Conservation (phyloP, 2,113 vertebrate genomes). For the Puffinus mauretanicus region DNA sequence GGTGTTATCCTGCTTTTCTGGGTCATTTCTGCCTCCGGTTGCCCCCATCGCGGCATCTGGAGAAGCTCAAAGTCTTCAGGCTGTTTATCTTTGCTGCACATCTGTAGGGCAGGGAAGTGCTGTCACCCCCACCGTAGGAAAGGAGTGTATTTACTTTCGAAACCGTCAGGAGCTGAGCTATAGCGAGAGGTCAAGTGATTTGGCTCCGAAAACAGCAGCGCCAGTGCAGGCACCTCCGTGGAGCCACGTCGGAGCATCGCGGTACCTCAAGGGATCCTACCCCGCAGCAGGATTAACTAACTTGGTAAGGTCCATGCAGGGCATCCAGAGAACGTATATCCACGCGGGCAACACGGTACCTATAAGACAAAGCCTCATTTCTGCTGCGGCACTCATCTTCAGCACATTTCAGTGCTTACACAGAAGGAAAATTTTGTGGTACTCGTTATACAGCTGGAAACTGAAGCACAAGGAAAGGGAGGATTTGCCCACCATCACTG, state of each 20-base stretch:
- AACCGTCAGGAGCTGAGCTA: not conserved
- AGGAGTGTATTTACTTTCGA: not conserved
- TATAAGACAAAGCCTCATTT: not conserved
- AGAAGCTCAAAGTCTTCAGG: not conserved
- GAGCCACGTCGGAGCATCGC: rapidly evolving
- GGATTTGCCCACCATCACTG: not conserved
- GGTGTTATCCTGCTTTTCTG: not conserved
- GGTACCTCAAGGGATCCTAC: not conserved
- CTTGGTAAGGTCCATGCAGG: rapidly evolving
- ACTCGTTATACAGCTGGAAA: not conserved
- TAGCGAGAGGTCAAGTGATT: not conserved
- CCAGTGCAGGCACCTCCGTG: not conserved
- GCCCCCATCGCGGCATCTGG: not conserved
- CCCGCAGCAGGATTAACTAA: rapidly evolving
- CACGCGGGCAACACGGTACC: rapidly evolving
- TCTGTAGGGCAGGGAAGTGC: not conserved
- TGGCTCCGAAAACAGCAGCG: rapidly evolving
- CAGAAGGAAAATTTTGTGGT: not conserved
- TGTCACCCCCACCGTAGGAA: not conserved
- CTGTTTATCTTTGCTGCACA: not conserved
- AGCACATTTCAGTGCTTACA: not conserved
- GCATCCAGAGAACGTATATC: rapidly evolving
- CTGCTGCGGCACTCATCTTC: rapidly evolving
- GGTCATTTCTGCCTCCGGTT: not conserved
- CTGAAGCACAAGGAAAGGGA: not conserved